Evolutionary conservation across 2,888 invertebrate species (phyloP).

Genomic region (Drosophila neotestacea): DNA sequence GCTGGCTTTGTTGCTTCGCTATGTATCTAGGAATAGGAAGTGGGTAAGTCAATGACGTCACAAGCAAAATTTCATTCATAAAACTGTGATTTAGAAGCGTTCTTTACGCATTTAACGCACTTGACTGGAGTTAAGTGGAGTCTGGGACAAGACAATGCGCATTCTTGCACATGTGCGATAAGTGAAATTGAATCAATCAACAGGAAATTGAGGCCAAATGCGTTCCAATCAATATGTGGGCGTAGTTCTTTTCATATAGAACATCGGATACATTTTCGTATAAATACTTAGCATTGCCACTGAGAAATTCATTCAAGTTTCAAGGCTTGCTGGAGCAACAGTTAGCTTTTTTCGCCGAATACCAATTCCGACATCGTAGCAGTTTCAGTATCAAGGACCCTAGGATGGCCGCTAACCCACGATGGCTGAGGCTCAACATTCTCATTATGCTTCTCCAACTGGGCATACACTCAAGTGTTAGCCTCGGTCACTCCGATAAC

Average conservation of each 20-base stretch:
- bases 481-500: conserved; percentile 5
- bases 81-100: conserved; percentile 36
- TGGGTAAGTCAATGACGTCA: conserved; percentile 42
- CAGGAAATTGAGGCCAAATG: conserved; percentile 55
- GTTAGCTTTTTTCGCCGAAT: not conserved
- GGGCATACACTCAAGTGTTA: conserved; percentile 8
- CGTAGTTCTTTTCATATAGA: conserved; percentile 9
- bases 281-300: conserved; percentile 24
- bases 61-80: conserved; percentile 65
- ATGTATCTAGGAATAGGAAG: not conserved
- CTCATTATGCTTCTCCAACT: conserved; percentile 43
- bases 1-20: too few relatives aligned
- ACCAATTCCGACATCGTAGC: not conserved
- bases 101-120: conserved; percentile 37
- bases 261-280: conserved; percentile 20
- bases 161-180: conserved; percentile 81
- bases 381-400: conserved; percentile 6
- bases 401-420: conserved; percentile 47
- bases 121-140: conserved; percentile 29
- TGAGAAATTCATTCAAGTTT: conserved; percentile 51
- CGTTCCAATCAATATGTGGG: conserved; percentile 34
- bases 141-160: conserved; percentile 37
- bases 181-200: conserved; percentile 78
- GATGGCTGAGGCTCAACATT: conserved; percentile 55
- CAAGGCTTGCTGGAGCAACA: conserved; percentile 35